phyloP scores from a whole-genome alignment of 2,797 vertebrate species.

The Pteropus rufus region DNA sequence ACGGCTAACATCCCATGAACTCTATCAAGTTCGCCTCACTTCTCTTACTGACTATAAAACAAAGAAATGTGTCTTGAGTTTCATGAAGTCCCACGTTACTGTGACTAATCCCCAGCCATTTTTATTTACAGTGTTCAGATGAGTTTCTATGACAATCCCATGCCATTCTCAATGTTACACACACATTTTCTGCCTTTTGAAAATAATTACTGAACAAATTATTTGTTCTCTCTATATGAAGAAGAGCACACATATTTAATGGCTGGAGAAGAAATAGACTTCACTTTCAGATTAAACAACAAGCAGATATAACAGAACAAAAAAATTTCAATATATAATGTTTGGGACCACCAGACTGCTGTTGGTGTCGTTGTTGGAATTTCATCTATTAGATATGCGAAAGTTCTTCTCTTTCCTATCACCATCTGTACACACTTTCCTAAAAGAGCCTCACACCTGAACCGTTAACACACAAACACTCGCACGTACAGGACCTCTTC shows the following conservation, averaged over 20 bases:
- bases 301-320: conserved; percentile 73
- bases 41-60: conserved; percentile 70
- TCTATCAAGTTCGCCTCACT: neutral
- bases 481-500: conserved; percentile 53
- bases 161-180: conserved; percentile 73
- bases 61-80: conserved; percentile 79
- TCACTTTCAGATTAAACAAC: conserved; percentile 74
- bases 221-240: conserved; percentile 72
- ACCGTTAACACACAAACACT: conserved; percentile 84
- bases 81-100: conserved; percentile 72
- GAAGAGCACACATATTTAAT: neutral
- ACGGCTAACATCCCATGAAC: neutral
- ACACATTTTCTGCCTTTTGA: conserved; percentile 72
- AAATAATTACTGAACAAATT: conserved; percentile 77
- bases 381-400: conserved; percentile 88
- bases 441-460: conserved; percentile 90
- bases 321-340: conserved; percentile 69
- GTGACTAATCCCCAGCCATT: conserved; percentile 75
- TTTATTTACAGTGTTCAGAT: conserved; percentile 75
- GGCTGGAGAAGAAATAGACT: conserved; percentile 30
- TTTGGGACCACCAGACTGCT: conserved; percentile 76
- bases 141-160: conserved; percentile 76
- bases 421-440: conserved; percentile 89
- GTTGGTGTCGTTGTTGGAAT: conserved; percentile 79
- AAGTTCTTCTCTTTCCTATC: conserved; percentile 82